Base-by-base conservation (phyloP, 2,113 vertebrate species). In the Gasterosteus nipponicus region DNA sequence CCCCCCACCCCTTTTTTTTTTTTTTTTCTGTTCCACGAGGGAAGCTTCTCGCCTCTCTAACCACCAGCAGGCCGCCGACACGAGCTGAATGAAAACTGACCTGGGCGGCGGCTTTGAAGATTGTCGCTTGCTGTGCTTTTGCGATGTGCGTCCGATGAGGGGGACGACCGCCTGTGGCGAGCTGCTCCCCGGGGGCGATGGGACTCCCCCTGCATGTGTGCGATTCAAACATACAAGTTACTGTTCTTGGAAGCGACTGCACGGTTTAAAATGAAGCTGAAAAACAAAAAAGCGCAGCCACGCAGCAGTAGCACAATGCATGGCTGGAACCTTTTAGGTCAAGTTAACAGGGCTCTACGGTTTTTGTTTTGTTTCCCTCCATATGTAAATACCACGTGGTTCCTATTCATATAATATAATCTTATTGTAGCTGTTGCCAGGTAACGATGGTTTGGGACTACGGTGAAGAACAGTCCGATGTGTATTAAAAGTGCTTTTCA, bases 31-130 rank as follows among this genome's bases (percentile, higher is more conserved):
- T 85, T 87, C 22, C 16, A 5, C 65, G 78, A 85, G 66, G 33
- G 68, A 78, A 70, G 75, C 84, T 89, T 88, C 87, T 53, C 51
- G 73, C 89, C 86, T 85, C 69, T 92, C 83, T 80, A 75, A 93
- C 84, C 93, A 94, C 91, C 93, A 94, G 93, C 93, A 93, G 90
- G 93, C 92, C 91, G 86, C 89, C 85, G 82, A 87, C 80, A 89
- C 76, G 71, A 90, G 90, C 89, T 87, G 91, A 93, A 92, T 87
- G 87, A 92, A 89, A 84, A 91, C 83, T 78, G 87, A 91, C 69
- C 71, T 2, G 62, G 85, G 77, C 76, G 15, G 39, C 77, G 83
- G 82, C 57, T 56, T 82, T 62, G 12, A 86, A 77, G 83, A 82
- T 73, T 77, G 83, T 76, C 15, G 84, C 33, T 69, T 63, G 80